Base-by-base conservation (phyloP, 2,888 invertebrate species). In the Scrobipalpa atriplicella region DNA sequence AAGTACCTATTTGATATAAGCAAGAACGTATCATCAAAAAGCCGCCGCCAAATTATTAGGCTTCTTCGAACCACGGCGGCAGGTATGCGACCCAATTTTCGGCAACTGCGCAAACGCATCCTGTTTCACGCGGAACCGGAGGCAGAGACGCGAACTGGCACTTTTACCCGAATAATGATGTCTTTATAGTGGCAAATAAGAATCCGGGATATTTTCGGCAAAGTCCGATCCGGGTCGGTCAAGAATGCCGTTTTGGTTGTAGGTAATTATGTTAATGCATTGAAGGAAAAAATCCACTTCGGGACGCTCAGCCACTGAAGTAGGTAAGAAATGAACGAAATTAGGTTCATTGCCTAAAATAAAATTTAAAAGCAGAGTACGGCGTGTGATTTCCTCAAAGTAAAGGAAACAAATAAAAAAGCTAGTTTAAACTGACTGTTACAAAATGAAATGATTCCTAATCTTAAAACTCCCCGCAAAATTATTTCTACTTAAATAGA, bases 81-180 rank as follows among this genome's bases (percentile, higher is more conserved):
- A 62, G 65, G 61, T 61, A 62, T 61, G 66, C 58, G 68, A 64
- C 68, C 70, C 61, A 41, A 67, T 70, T 70, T 64, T 21, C 18
- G 60, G n/a, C 36, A 18, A 54, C 39, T 29, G 29, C 29, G 29
- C 52, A 8, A 39, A 62, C 65, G 65, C 66, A 62, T 69, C 69
- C 69, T 69, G 66, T 43, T 66, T n/a, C 54, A 52, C 61, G 52
- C 69, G 69, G 67, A 67, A 66, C 62, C 65, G 69, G 67, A 67
- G 65, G 66, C 64, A 47, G 38, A 11, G 58, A 29, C 58, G 38
- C 3, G 36, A 16, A 58, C 38, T 58, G 38, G 38, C 38, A n/a
- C 58, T 36, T 16, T 58, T 58, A 58, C 38, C 38, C 58, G 58
- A 38, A 1, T 5, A 58, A 21, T 19, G 38, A 58, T 36, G 13